Evolutionary conservation across 2,113 vertebrate genomes (phyloP).

Genomic region (Tamias sibiricus): DNA sequence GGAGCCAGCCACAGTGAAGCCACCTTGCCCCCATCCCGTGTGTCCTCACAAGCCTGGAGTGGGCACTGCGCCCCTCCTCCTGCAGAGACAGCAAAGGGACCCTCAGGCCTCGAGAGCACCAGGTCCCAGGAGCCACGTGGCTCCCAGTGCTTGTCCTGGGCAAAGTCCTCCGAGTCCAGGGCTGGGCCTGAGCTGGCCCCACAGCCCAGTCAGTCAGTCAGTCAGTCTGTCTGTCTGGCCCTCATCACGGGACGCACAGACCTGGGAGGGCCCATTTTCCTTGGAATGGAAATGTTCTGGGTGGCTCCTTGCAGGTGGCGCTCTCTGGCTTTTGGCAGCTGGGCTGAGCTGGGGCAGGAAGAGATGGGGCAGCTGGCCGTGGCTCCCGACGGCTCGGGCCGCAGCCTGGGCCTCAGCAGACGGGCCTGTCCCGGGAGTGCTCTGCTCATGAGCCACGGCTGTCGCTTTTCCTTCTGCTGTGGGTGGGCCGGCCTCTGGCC

Average conservation of each 20-base stretch:
- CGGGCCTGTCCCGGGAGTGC: neutral
- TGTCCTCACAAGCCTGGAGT: neutral
- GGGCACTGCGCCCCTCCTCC: rapidly evolving
- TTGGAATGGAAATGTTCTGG: neutral
- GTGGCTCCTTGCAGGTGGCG: neutral
- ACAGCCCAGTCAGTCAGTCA: rapidly evolving
- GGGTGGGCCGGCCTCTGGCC: no score
- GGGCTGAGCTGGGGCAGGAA: neutral
- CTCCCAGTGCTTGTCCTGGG: neutral
- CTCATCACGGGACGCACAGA: neutral
- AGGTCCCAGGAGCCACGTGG: neutral
- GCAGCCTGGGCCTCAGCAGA: no score
- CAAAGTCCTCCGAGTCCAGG: neutral
- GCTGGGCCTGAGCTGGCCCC: neutral
- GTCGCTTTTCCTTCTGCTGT: neutral
- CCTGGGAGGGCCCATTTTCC: neutral
- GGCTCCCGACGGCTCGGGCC: neutral
- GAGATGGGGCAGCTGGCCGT: no score
- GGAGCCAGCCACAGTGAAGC: no score
- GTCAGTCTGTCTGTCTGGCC: neutral
- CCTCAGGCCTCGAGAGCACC: neutral
- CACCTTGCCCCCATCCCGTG: neutral
- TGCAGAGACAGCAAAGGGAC: neutral
- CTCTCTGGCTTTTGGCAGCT: neutral
- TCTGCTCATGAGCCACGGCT: neutral